These are phyloP conservation scores for Pogonognathellus flavescens DNA, from an alignment of 1,140 invertebrate genomes.

Conservation along the genomic window DNA sequence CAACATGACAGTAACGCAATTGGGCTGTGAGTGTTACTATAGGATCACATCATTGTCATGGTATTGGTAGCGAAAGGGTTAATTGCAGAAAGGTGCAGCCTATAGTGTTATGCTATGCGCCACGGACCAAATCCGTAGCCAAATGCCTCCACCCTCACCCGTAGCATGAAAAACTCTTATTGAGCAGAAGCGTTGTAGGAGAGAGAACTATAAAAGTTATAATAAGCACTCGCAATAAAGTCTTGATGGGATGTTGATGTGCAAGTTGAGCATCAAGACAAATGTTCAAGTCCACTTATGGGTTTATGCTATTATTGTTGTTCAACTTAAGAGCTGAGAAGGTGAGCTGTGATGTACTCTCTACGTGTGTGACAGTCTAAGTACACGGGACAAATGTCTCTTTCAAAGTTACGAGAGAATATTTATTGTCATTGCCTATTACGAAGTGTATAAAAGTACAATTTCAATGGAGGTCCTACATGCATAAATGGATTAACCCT, in stretches of 20 bases:
- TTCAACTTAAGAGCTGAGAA: conserved; percentile 33
- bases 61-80: too few relatives aligned
- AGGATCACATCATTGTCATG: too few relatives aligned
- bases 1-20: too few relatives aligned
- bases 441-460: not conserved
- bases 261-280: conserved; percentile 7
- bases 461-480: not conserved
- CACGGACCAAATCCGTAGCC: not conserved
- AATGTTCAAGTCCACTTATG: conserved; percentile 30
- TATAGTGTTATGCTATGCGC: not conserved
- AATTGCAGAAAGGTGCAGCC: conserved; percentile 8
- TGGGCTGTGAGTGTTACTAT: too few relatives aligned
- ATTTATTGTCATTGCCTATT: conserved; percentile 36
- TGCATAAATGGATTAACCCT: too few relatives aligned
- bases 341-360: not conserved
- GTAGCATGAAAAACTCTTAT: not conserved
- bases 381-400: not conserved
- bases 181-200: not conserved
- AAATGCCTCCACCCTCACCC: not conserved
- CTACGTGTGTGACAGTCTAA: not conserved
- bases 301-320: conserved; percentile 14
- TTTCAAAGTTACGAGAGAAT: not conserved
- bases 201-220: too few relatives aligned
- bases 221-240: conserved; percentile 28
- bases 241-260: conserved; percentile 13